Base-by-base conservation (phyloP, 30 jellyfish, hydroid and myxozoan species). In the Nemopilema nomurai region DNA sequence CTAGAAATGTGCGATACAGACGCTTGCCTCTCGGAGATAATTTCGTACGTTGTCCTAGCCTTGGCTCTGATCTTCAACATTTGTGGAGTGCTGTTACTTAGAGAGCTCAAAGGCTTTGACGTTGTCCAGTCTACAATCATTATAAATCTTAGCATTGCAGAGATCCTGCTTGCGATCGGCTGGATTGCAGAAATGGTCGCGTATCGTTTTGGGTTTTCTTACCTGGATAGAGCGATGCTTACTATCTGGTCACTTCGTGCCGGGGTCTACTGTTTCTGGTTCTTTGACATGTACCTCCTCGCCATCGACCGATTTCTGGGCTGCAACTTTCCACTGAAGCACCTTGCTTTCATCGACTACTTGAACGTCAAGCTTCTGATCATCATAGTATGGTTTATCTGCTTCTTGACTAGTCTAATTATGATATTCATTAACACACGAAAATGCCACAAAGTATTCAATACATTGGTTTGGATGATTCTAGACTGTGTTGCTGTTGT, bases 231-330 rank as follows among this genome's bases (percentile, higher is more conserved):
- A 62, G 31, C 53, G 8, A 20, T 72, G 86, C 91, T 29, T 18
- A 26, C 71, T 29, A 62, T 83, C 8, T 83, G 91, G 91, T 85
- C 81, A 20, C 4, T 83, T 8, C 81, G 91, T 62, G 91, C 91
- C 18, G 91, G 86, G 4, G 86, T 76, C 8, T 83, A 83, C 52
- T 83, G 91, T 24, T 83, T 83, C 26, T 83, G 91, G 91, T 83
- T 83, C 62, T 49, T 19, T 66, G 84, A 51, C 21, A 83, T 83
- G 91, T 83, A 76, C 28, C 4, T 83, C 23, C 25, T 83, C 68
- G 82, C 91, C 17, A 27, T 83, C 18, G 91, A 83, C 62, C 91
- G 91, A 28, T 52, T 76, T 0, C n/a, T 83, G 13, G 82, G 91
- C 28, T 83, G 91, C 74, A 53, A 33, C 26, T 83, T 70, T 71